phyloP scores from a whole-genome alignment of 2,113 vertebrate species.

The Chauna torquata region DNA sequence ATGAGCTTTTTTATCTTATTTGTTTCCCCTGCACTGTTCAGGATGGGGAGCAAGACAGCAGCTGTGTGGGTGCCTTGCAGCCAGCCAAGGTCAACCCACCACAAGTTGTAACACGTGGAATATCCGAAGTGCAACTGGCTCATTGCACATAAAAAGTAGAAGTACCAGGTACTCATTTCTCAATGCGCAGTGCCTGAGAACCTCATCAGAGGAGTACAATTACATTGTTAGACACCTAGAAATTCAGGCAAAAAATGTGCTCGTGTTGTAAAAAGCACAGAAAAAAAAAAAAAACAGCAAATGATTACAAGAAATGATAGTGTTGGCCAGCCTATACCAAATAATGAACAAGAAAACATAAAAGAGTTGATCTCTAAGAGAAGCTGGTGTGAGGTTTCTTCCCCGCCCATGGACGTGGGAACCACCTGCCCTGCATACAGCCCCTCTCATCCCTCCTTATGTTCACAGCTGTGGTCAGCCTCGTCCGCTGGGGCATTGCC shows the following conservation, averaged over 20 bases:
- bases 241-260: background rate
- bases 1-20: background rate
- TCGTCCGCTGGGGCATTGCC: background rate
- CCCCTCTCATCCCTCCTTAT: background rate
- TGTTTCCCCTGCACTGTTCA: background rate
- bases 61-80: background rate
- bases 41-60: background rate
- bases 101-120: background rate
- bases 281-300: background rate
- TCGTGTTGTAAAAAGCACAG: background rate
- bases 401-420: background rate
- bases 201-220: background rate
- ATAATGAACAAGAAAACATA: background rate
- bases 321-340: background rate
- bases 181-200: background rate
- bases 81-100: background rate
- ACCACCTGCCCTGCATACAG: background rate
- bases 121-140: background rate
- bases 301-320: background rate
- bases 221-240: background rate
- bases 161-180: background rate
- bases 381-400: background rate
- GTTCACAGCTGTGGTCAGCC: background rate
- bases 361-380: background rate
- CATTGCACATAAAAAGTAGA: background rate